Conservation (phyloP, 2,797 vertebrate genomes). For the Phoeniculus purpureus region DNA sequence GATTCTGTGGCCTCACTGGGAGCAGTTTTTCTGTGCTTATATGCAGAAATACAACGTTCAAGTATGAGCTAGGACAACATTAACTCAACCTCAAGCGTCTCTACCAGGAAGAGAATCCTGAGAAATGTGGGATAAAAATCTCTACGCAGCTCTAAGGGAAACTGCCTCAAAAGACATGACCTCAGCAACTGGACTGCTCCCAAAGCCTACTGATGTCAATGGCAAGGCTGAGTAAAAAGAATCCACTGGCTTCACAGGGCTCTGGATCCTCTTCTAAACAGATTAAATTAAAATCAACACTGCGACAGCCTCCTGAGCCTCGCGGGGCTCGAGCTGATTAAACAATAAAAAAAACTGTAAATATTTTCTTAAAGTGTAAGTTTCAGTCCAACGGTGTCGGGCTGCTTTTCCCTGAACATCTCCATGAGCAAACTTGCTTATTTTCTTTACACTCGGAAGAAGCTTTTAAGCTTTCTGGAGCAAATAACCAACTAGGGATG, state of each 20-base stretch:
- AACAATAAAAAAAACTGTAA: background rate
- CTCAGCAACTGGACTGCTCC: background rate
- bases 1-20: background rate
- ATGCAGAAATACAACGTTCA: background rate
- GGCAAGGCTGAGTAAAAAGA: background rate
- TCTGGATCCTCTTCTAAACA: conserved; percentile 5
- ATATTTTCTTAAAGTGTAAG: background rate
- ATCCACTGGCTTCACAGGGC: background rate
- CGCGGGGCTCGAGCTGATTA: background rate
- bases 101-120: background rate
- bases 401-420: background rate
- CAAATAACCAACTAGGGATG: background rate
- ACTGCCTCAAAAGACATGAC: background rate
- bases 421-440: background rate
- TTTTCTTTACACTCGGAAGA: background rate
- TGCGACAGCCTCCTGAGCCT: background rate
- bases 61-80: background rate
- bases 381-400: background rate
- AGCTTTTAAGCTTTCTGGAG: background rate
- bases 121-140: background rate
- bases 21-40: background rate
- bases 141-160: background rate
- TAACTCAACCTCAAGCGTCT: background rate
- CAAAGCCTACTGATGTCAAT: background rate
- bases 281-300: background rate